Evolutionary conservation across 1,140 invertebrate species (phyloP), one percentile per base, ranked within the genome.

Genomic region (Sarcophaga bullata): DNA sequence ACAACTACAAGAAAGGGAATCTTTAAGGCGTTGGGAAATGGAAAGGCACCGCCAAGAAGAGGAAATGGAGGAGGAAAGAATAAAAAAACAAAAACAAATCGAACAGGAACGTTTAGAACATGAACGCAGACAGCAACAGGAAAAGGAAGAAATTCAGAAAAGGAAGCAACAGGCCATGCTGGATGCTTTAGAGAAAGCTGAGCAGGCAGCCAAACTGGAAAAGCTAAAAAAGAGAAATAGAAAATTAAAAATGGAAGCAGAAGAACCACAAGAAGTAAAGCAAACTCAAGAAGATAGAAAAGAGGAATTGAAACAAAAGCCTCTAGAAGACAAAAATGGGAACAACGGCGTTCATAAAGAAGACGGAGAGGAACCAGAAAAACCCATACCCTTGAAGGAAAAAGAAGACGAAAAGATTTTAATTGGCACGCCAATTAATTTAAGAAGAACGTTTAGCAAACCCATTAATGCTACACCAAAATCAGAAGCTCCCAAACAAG

Each of bases 1-100:
- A 85, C 94, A 95, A 84, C 88, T 95, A 6, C 93, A 94, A 83
- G 94, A 94, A 85, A 90, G 92, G 15, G 93, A 95, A 84, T 86
- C 90, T 58, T 90, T 91, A 50, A 90, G 92, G 3, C 92, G 92
- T 75, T 93, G 93, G 86, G 94, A 94, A 83, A 89, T 91, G 62
- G 92, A 93, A 80, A 90, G 89, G 37, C 88, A 90, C n/a, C 84
- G 92, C 10, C 88, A 88, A 81, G 93, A 94, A 84, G 93, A 94
- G 85, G 88, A 87, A 54, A 87, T 92, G 81, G 93, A 94, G 84
- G 94, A 94, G 81, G 91, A 93, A 73, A 89, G 93, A 46, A 90
- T 94, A 3, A 89, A 90, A 46, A 89, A 91, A 10, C 92, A 94
- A 81, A 91, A 92, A 54, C 92, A 94, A 83, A 85, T 92, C 68